Evolutionary conservation across 2,113 vertebrate species (phyloP).

Genomic region (Ceyx margarethae): DNA sequence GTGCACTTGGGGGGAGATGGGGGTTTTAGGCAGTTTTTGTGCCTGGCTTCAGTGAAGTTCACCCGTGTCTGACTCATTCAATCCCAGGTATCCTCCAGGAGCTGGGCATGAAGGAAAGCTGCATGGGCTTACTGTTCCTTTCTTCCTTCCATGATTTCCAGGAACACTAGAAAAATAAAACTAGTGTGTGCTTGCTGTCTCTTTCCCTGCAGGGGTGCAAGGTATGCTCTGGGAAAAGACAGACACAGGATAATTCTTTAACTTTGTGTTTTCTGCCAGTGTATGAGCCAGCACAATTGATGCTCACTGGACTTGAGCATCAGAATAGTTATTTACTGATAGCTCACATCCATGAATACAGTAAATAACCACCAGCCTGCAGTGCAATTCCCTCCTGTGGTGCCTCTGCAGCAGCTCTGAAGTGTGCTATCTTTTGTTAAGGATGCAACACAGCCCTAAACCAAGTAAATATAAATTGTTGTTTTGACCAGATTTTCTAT

Average conservation of each 20-base stretch:
- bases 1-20: neutral
- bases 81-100: neutral
- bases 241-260: neutral
- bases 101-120: neutral
- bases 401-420: neutral
- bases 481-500: neutral
- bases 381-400: neutral
- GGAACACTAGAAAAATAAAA: neutral
- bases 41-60: neutral
- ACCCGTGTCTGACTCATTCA: rapidly evolving
- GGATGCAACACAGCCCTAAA: neutral
- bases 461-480: neutral
- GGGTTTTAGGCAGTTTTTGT: neutral
- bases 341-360: neutral
- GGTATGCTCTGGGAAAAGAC: neutral
- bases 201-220: neutral
- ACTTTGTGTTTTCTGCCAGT: neutral
- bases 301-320: neutral
- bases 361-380: neutral
- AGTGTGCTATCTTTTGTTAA: neutral
- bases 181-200: neutral
- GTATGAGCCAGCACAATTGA: neutral
- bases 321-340: slow-evolving; percentile 2
- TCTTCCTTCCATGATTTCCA: neutral
- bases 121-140: neutral